phyloP scores from a whole-genome alignment of 2,113 vertebrate genomes.

The Cettia cetti region DNA sequence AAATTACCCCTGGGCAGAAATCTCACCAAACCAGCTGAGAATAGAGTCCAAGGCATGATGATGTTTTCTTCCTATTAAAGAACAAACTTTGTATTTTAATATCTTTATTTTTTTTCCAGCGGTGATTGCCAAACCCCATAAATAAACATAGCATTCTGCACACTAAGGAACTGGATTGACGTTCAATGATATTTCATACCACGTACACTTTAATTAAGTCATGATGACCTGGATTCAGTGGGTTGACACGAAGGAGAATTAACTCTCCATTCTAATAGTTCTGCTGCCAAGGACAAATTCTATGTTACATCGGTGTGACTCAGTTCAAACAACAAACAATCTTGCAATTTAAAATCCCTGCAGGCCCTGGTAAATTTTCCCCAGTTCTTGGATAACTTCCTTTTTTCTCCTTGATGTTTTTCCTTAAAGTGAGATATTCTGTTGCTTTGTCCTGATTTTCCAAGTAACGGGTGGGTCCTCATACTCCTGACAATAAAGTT shows the following conservation, averaged over 20 bases:
- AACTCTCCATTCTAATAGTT: conserved; percentile 51
- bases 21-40: neutral
- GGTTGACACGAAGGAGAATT: conserved; percentile 42
- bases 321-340: conserved; percentile 67
- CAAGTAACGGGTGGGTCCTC: conserved; percentile 68
- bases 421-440: conserved; percentile 62
- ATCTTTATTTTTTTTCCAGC: conserved; percentile 31
- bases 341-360: conserved; percentile 53
- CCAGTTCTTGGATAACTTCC: conserved; percentile 62
- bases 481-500: conserved; percentile 64
- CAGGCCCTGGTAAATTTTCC: conserved; percentile 48
- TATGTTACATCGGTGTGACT: conserved; percentile 61
- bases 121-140: conserved; percentile 36
- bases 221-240: conserved; percentile 58
- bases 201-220: conserved; percentile 65
- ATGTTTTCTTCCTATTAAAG: conserved; percentile 1
- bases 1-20: neutral
- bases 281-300: conserved; percentile 61
- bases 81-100: neutral
- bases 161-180: conserved; percentile 47
- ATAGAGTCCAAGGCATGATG: neutral
- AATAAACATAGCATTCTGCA: conserved; percentile 56
- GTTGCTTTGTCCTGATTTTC: conserved; percentile 63
- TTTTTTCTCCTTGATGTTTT: conserved; percentile 60
- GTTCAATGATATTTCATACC: conserved; percentile 45